Percentiles rank a stretch among this genome's conserved stretches.
phyloP scores from a whole-genome alignment of 1,140 invertebrate genomes.

The Macrostomum lignano region DNA sequence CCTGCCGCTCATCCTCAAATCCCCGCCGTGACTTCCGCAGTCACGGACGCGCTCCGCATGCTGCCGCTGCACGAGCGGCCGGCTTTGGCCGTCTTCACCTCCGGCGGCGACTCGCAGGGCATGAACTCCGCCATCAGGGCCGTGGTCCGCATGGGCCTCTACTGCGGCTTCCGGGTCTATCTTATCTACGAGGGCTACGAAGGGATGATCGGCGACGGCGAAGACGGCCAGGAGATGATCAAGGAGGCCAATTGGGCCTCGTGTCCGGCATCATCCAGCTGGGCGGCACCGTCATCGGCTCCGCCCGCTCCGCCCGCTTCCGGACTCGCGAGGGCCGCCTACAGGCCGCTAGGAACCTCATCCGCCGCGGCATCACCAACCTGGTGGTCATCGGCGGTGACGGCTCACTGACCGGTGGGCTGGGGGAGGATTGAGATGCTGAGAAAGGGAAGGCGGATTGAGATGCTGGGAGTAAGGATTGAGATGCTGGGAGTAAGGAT shows the following conservation, averaged over 20 bases:
- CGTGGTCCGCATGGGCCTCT: constrained; percentile 84
- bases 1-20: too few relatives aligned
- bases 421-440: too few relatives aligned
- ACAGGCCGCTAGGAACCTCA: constrained; percentile 65
- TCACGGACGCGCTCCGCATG: too few relatives aligned
- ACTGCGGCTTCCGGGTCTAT: constrained; percentile 73
- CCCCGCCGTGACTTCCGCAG: too few relatives aligned
- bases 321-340: constrained; percentile 50
- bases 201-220: constrained; percentile 96
- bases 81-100: constrained; percentile 28
- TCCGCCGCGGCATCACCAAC: constrained; percentile 62
- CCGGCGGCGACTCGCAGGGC: constrained; percentile 41
- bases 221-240: constrained; percentile 80
- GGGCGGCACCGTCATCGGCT: constrained; percentile 92
- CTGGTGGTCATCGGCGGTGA: constrained; percentile 93
- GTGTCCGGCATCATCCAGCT: constrained; percentile 58
- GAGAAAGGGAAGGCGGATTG: too few relatives aligned
- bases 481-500: too few relatives aligned
- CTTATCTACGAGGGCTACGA: constrained; percentile 95
- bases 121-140: constrained; percentile 97
- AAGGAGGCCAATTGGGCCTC: constrained; percentile 77
- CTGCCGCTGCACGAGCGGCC: too few relatives aligned
- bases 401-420: constrained; percentile 79
- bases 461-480: too few relatives aligned
- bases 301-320: constrained; percentile 74